phyloP scores from a whole-genome alignment of 2,797 vertebrate species.

The Naso thynnoides region DNA sequence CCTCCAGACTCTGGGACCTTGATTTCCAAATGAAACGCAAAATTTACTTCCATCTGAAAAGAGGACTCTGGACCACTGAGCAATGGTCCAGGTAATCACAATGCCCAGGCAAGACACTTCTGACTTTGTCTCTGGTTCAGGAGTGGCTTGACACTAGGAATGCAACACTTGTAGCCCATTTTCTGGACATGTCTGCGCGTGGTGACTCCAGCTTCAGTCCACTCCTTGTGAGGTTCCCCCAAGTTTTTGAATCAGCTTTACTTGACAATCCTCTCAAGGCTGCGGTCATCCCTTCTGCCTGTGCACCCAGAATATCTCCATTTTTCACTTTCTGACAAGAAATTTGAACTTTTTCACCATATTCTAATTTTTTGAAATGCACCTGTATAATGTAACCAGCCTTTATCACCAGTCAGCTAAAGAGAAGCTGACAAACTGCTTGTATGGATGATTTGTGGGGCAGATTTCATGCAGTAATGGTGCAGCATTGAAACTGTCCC shows the following conservation, averaged over 20 bases:
- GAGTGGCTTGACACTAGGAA: background rate
- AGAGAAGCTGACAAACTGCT: slow-evolving; percentile 5
- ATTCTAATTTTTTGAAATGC: too few relatives aligned
- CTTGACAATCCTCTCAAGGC: background rate
- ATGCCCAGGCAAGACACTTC: background rate
- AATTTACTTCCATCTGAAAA: background rate
- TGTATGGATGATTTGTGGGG: slow-evolving; percentile 1
- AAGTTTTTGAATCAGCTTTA: background rate
- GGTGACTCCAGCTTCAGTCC: background rate
- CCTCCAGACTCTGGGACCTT: slow-evolving; percentile 6
- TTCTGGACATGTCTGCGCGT: background rate
- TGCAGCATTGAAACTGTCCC: background rate
- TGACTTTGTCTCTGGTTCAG: background rate
- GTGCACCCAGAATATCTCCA: too few relatives aligned
- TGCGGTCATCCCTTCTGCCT: background rate
- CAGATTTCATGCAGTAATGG: background rate
- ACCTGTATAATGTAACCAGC: too few relatives aligned
- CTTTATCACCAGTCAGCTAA: background rate
- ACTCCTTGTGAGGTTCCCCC: background rate
- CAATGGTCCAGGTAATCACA: background rate
- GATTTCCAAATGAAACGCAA: slow-evolving; percentile 5
- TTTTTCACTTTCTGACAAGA: too few relatives aligned
- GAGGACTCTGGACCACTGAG: background rate
- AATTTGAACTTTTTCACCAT: too few relatives aligned
- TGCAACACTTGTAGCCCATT: background rate